A percentile compares a stretch with the other conserved stretches of the same genome.
Conservation (phyloP, 2,797 vertebrate species). For the Australoheros facetus region DNA sequence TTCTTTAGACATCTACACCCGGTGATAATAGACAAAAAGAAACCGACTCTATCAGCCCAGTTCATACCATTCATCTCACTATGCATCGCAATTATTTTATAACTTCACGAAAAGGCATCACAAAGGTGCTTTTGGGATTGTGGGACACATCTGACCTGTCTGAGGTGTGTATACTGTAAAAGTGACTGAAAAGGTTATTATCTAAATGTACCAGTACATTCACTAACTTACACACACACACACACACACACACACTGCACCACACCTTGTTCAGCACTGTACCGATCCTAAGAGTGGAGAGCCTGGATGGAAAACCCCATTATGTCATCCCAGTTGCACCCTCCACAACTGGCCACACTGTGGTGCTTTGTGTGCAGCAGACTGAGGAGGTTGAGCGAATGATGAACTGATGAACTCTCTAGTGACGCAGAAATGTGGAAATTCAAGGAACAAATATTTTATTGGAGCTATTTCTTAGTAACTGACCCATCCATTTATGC, state of each 20-base stretch:
- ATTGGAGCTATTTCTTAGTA: background rate
- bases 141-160: background rate
- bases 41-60: background rate
- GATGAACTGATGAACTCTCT: background rate
- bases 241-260: constrained; percentile 5
- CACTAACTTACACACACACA: constrained; percentile 1
- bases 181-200: constrained; percentile 37
- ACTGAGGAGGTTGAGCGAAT: constrained; percentile 18
- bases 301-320: constrained; percentile 68
- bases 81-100: background rate
- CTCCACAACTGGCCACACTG: constrained; percentile 68
- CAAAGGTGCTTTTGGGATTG: constrained; percentile 23
- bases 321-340: constrained; percentile 66
- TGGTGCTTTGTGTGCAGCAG: constrained; percentile 71
- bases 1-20: background rate
- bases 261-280: constrained; percentile 42
- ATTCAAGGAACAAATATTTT: background rate
- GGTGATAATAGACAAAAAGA: background rate
- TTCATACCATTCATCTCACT: background rate
- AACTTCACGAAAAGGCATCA: constrained; percentile 1
- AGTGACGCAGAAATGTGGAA: background rate
- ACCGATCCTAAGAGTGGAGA: constrained; percentile 35
- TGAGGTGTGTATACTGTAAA: constrained; percentile 7
- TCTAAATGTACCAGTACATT: constrained; percentile 17
- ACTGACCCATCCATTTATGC: background rate